Evolutionary conservation across 2,113 vertebrate species (phyloP), one percentile per base, ranked within the genome.

Genomic region (Pantherophis guttatus): DNA sequence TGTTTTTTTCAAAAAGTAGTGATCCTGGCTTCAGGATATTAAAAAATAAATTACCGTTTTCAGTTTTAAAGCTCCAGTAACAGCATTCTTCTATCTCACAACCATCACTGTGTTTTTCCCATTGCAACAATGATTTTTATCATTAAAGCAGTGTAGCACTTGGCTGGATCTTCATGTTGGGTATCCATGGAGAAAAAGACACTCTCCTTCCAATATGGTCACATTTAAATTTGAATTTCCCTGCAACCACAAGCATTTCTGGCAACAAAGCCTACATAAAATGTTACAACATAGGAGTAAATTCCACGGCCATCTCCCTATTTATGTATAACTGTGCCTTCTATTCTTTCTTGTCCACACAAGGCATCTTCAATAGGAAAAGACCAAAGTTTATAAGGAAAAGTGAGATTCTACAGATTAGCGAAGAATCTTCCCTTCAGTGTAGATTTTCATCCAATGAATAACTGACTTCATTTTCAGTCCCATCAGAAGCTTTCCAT

Each of bases 271-370:
- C 62, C 93, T 26, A 53, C 57, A 90, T 85, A 93, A 93, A 95
- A 93, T 90, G 87, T 94, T 33, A 93, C 95, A 13, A n/a, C 94
- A 97, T 96, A 94, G 97, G 94, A 95, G 86, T 91, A 90, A 57
- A 94, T 90, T n/a, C 94, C 93, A 92, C 29, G 92, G 70, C 39
- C 0, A n/a, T 93, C 90, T 93, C 92, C 33, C 88, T 93, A 93
- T 0, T 0, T 93, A 50, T 33, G 94, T 97, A 96, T 94, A 97
- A 15, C 0, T 91, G 57, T 95, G 19, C 93, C 91, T 92, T 95
- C 91, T 93, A 93, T 94, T 97, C 92, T 93, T 97, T 97, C 95
- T 12, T 75, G 91, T 95, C 97, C 94, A 95, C 65, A 91, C 24
- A 48, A 13, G 21, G 89, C 75, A 54, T 94, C 93, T 93, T 86